Conservation (phyloP, 2,888 invertebrate genomes). For the Pheosia tremula region DNA sequence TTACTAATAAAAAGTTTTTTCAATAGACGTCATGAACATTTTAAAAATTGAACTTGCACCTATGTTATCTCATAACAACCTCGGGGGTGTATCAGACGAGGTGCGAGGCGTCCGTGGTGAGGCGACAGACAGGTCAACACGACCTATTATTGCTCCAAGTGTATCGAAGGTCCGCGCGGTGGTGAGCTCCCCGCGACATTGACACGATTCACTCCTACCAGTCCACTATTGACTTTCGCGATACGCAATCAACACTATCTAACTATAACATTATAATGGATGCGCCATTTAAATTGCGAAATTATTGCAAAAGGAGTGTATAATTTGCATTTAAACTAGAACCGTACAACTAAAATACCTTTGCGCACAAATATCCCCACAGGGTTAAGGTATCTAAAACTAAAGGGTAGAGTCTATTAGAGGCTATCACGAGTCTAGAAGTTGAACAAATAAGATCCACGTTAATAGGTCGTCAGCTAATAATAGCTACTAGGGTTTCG, state of each 20-base stretch:
- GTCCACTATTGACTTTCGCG: not conserved
- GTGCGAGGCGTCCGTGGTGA: no score
- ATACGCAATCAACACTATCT: conserved; percentile 6
- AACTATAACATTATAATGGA: not conserved
- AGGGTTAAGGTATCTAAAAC: no score
- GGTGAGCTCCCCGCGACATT: conserved; percentile 19
- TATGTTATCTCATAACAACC: not conserved
- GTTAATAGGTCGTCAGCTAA: no score
- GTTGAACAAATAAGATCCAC: no score
- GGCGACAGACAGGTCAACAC: no score
- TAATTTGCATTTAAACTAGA: no score
- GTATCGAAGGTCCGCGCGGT: not conserved
- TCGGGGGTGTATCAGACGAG: no score
- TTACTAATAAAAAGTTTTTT: not conserved
- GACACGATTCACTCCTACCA: conserved; percentile 22
- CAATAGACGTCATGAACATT: not conserved
- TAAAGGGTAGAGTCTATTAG: no score
- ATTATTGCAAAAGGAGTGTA: not conserved
- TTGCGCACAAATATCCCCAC: no score
- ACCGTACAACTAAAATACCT: no score
- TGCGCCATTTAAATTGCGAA: not conserved
- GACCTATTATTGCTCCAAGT: not conserved
- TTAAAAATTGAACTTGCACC: not conserved
- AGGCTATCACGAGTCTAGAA: no score
- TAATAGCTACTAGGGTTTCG: no score